A percentile compares a stretch with the other conserved stretches of the same genome.
phyloP scores from a whole-genome alignment of 2,888 invertebrate species.

The Seira sanloemensis region DNA sequence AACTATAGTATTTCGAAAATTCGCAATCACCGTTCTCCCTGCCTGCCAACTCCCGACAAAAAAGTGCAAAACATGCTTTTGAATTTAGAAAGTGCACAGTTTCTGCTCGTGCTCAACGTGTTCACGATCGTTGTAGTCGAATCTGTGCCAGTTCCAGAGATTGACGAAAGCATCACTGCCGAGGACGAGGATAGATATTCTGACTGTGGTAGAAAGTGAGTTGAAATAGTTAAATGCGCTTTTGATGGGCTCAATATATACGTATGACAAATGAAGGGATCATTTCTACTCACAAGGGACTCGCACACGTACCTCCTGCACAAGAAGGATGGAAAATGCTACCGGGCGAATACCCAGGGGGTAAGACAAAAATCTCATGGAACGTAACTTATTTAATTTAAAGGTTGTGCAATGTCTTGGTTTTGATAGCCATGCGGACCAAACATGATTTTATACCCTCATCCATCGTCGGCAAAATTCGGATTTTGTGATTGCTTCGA shows the following conservation, averaged over 20 bases:
- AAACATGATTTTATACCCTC: conserved; percentile 63
- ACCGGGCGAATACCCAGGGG: conserved; percentile 52
- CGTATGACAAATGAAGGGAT: neutral
- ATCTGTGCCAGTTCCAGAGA: neutral
- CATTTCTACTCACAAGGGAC: conserved; percentile 3
- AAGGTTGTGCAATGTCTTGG: neutral
- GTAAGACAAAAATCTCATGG: conserved; percentile 13
- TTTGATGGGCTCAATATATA: neutral
- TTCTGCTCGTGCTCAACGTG: no score
- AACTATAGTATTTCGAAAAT: no score
- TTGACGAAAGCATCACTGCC: neutral
- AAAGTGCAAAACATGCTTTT: no score
- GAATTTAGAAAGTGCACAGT: no score
- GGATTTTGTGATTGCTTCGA: conserved; percentile 69
- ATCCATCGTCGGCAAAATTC: conserved; percentile 36
- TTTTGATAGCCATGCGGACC: conserved; percentile 37
- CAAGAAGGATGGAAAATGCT: conserved; percentile 45
- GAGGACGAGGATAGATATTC: neutral
- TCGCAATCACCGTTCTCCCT: no score
- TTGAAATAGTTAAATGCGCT: neutral
- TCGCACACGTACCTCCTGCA: conserved; percentile 23
- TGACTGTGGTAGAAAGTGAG: neutral
- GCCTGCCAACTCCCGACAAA: no score
- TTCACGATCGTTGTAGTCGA: no score
- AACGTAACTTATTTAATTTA: neutral